These are phyloP conservation scores for Hydractinia echinata DNA, from an alignment of 30 jellyfish, hydroid and myxozoan species.

Conservation along the genomic window DNA sequence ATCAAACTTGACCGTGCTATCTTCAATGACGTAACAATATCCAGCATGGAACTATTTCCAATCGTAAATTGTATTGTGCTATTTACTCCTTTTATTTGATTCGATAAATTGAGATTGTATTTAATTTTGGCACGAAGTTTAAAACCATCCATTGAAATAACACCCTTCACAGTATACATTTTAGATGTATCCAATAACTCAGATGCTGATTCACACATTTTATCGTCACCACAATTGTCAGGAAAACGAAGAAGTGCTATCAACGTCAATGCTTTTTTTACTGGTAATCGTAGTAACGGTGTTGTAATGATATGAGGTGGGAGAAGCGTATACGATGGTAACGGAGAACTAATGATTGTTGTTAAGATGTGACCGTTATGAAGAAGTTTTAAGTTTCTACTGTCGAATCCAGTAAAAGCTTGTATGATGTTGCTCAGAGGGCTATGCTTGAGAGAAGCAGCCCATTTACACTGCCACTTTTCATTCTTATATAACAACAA, in stretches of 20 bases:
- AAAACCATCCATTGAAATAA: slow-evolving; percentile 61
- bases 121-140: slow-evolving; percentile 55
- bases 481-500: slow-evolving; percentile 50
- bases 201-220: slow-evolving; percentile 70
- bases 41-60: slow-evolving; percentile 68
- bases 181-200: slow-evolving; percentile 47
- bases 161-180: slow-evolving; percentile 80
- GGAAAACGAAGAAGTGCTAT: slow-evolving; percentile 84
- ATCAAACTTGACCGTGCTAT: slow-evolving; percentile 48
- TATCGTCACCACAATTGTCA: slow-evolving; percentile 97
- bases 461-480: slow-evolving; percentile 86
- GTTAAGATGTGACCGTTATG: slow-evolving; percentile 88
- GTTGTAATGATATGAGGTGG: slow-evolving; percentile 98
- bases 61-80: slow-evolving; percentile 65
- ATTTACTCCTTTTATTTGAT: slow-evolving; percentile 60
- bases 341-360: slow-evolving; percentile 82
- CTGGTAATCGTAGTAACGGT: slow-evolving; percentile 88
- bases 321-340: slow-evolving; percentile 54
- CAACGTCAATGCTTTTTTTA: slow-evolving; percentile 59
- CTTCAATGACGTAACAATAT: slow-evolving; percentile 49
- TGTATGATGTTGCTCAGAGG: slow-evolving; percentile 87
- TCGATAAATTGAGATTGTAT: slow-evolving; percentile 50
- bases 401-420: slow-evolving; percentile 91
- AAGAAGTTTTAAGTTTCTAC: slow-evolving; percentile 58
- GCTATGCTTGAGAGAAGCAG: slow-evolving; percentile 65